Evolutionary conservation across 2,888 invertebrate species (phyloP).

Genomic region (Anagyrus pseudococci): DNA sequence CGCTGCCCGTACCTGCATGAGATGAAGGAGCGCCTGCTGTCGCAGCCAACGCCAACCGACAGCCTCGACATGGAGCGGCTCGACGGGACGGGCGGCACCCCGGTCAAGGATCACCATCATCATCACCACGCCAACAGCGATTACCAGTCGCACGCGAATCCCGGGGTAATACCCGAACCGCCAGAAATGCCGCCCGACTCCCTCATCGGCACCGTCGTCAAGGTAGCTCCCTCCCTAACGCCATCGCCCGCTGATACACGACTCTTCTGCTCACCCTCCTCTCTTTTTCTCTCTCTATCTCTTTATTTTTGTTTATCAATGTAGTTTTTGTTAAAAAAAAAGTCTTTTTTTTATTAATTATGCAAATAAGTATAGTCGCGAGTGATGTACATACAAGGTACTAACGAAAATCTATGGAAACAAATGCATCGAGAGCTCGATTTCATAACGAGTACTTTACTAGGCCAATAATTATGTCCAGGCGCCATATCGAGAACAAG

Average conservation of each 20-base stretch:
- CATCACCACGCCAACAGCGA: conserved; percentile 57
- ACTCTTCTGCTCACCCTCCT: conserved; percentile 10
- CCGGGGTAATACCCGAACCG: conserved; percentile 60
- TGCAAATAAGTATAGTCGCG: too few relatives aligned
- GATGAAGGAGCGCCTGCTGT: conserved; percentile 90
- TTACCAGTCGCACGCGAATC: conserved; percentile 62
- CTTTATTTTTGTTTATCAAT: too few relatives aligned
- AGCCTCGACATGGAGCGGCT: conserved; percentile 71
- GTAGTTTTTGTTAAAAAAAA: too few relatives aligned
- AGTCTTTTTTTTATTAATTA: too few relatives aligned
- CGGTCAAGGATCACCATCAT: conserved; percentile 47
- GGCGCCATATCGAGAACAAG: background rate
- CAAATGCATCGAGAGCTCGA: too few relatives aligned
- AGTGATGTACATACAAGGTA: too few relatives aligned
- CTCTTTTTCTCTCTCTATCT: background rate
- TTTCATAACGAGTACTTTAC: background rate
- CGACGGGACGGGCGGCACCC: conserved; percentile 62
- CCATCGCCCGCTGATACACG: too few relatives aligned
- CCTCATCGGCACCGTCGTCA: conserved; percentile 87
- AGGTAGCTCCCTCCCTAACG: conserved; percentile 68
- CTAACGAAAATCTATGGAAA: too few relatives aligned
- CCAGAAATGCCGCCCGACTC: conserved; percentile 66
- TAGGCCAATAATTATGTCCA: too few relatives aligned
- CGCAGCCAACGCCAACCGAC: conserved; percentile 71
- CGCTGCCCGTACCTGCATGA: conserved; percentile 92